Percentiles rank a stretch among this genome's conserved stretches.
Evolutionary conservation across 2,113 vertebrate genomes (phyloP).

Genomic region (Panthera leo): DNA sequence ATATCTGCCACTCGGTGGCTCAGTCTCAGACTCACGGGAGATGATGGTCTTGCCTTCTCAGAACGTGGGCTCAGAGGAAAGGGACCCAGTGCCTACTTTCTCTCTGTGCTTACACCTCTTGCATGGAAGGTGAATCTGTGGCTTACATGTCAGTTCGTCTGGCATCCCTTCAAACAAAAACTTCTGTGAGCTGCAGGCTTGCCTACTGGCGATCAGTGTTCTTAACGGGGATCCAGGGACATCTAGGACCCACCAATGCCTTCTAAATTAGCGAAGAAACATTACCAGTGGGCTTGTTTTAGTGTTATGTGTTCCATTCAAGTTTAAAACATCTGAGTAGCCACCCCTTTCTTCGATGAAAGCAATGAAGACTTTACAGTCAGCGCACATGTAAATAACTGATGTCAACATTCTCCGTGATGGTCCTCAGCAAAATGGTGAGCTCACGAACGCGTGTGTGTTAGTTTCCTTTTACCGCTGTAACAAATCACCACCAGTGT

Average conservation of each 20-base stretch:
- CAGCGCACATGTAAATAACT: not conserved
- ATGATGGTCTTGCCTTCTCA: not conserved
- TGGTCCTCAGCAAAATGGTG: not conserved
- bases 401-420: not conserved
- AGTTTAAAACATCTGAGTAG: not conserved
- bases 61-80: not conserved
- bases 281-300: not conserved
- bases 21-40: not conserved
- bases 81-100: not conserved
- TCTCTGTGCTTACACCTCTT: not conserved
- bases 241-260: not conserved
- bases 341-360: not conserved
- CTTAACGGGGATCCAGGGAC: not conserved
- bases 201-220: not conserved
- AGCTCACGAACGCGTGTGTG: not conserved
- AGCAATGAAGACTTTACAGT: not conserved
- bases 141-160: rapidly evolving
- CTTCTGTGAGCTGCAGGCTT: not conserved
- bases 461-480: not conserved
- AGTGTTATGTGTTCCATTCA: not conserved
- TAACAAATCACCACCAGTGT: not conserved
- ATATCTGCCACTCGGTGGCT: not conserved
- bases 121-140: rapidly evolving
- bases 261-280: slow-evolving; percentile 44
- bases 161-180: not conserved